phyloP scores from a whole-genome alignment of 2,113 vertebrate species.

The Lontra canadensis region DNA sequence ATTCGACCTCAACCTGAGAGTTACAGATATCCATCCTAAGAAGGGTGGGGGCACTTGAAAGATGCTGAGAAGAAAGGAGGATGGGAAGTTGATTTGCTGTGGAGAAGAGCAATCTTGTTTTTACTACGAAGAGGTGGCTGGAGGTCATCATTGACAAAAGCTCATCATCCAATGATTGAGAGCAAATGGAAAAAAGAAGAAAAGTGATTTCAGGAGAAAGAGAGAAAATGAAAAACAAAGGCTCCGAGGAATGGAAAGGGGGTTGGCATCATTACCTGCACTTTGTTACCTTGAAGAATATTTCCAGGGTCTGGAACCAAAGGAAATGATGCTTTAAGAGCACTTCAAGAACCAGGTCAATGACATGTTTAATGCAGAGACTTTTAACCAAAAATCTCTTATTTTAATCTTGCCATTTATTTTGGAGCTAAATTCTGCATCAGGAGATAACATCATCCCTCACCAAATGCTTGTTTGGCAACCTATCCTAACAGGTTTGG shows the following conservation, averaged over 20 bases:
- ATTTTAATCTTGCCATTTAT: neutral
- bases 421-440: neutral
- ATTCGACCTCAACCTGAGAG: neutral
- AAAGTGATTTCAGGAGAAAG: neutral
- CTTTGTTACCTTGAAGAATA: neutral
- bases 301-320: neutral
- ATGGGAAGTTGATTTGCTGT: neutral
- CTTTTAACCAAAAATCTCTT: neutral
- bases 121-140: neutral
- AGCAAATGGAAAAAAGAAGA: conserved; percentile 10
- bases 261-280: neutral
- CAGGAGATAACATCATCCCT: neutral
- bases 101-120: neutral
- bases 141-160: neutral
- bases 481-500: neutral
- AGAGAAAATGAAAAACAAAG: neutral
- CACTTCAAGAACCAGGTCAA: neutral
- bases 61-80: neutral
- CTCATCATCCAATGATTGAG: neutral
- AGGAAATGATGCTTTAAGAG: conserved; percentile 19
- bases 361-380: neutral
- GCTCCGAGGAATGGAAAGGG: neutral
- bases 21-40: neutral
- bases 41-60: neutral
- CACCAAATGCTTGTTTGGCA: neutral